Base-by-base conservation (phyloP, 2,888 invertebrate species). In the Platypus cylindrus region DNA sequence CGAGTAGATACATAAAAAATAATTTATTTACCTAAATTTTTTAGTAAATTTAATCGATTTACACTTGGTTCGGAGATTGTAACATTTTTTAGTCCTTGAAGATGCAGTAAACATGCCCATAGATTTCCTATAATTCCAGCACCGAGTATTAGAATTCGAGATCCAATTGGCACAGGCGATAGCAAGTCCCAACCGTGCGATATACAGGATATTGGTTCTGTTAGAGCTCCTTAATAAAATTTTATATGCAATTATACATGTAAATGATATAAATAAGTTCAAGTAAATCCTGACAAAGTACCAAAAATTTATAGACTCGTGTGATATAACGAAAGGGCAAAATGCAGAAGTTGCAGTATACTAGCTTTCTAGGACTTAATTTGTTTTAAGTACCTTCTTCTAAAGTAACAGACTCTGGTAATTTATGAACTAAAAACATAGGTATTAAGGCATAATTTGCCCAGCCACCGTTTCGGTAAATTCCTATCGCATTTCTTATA, bases 121-220 rank as follows among this genome's bases (percentile, higher is more conserved):
- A 82, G 59, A 48, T 72, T 73, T 51, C 81, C 80, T 43, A 81
- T 79, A 29, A 81, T 79, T 1, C 81, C 81, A 33, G 79, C 78
- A 1, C 81, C 81, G 1, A 70, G 64, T 1, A 81, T 59, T 0
- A 80, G 64, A 12, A 79, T 70, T 42, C 68, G 71, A 22, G 66
- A 53, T 1, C 78, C 77, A 1, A 80, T 64, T 1, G 65, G 51
- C 3, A 80, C 56, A 0, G 77, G 75, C 9, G 67, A 62, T 2
- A 76, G 68, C 31, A 67, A 65, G 46, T 79, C 73, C 64, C 71
- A 75, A 0, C 78, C 80, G 44, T 79, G 80, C 0, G 74, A 66
- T 2, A 81, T 63, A 47, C 80, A 81, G 0, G 80, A 78, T 30
- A 78, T 62, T 0, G 81, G 80, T 52, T 81, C 80, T 27, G 70